A percentile compares a stretch with the other conserved stretches of the same genome.
Conservation (phyloP, 2,113 vertebrate genomes). For the Oostethus manadensis region DNA sequence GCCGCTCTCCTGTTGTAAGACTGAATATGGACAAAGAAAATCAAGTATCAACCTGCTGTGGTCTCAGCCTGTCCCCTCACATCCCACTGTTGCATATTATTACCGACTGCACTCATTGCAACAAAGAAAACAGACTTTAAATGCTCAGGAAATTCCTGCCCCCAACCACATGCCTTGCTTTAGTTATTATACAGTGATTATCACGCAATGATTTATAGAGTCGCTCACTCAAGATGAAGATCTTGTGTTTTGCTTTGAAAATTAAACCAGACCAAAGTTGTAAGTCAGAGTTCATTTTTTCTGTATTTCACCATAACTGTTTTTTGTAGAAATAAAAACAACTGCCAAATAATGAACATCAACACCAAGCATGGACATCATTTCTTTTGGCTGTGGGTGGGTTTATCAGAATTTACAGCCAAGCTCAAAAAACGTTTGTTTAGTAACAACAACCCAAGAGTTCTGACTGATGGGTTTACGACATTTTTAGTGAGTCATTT, state of each 20-base stretch:
- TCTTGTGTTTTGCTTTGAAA: slow-evolving; percentile 29
- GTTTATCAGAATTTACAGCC: background rate
- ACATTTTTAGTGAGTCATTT: too few species aligned
- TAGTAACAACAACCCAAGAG: too few species aligned
- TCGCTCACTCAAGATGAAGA: slow-evolving; percentile 21
- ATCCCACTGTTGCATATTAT: slow-evolving; percentile 11
- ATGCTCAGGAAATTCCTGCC: slow-evolving; percentile 52
- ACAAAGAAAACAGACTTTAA: slow-evolving; percentile 50
- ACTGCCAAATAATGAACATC: too few species aligned
- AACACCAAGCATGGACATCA: too few species aligned
- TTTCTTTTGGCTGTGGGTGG: too few species aligned
- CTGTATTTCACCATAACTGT: too few species aligned
- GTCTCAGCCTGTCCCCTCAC: slow-evolving; percentile 15
- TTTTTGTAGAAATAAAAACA: too few species aligned
- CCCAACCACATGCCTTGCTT: slow-evolving; percentile 17
- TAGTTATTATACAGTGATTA: slow-evolving; percentile 54
- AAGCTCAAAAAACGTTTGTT: background rate
- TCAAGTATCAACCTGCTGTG: slow-evolving; percentile 41
- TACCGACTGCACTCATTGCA: slow-evolving; percentile 38
- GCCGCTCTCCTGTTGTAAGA: slow-evolving; percentile 23
- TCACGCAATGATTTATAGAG: slow-evolving; percentile 46
- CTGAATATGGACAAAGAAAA: slow-evolving; percentile 15
- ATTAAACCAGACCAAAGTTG: slow-evolving; percentile 29
- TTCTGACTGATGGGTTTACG: too few species aligned
- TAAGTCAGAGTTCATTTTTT: too few species aligned